phyloP scores from a whole-genome alignment of 30 jellyfish, hydroid and myxozoan genomes.

The Phacellophora camtschatica region DNA sequence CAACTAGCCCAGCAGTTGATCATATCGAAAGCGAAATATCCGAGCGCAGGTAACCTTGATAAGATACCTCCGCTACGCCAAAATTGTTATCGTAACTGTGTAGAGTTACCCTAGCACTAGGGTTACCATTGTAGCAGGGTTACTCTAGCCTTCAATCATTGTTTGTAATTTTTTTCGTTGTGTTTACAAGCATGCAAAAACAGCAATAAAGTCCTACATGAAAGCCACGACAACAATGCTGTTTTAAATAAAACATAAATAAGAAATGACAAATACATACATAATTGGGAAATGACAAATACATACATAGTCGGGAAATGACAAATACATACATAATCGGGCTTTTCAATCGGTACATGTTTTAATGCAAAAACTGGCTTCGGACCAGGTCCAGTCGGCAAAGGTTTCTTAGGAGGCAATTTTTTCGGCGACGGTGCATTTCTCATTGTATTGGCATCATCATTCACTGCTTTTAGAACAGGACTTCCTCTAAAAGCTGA shows the following conservation, averaged over 20 bases:
- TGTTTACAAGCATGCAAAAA: neutral
- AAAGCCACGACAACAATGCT: neutral
- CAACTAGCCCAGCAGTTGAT: too few relatives aligned
- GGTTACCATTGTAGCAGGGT: too few relatives aligned
- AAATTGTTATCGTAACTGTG: neutral
- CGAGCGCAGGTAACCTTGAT: neutral
- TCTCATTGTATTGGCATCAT: neutral
- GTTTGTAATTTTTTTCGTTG: too few relatives aligned
- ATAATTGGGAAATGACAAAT: neutral
- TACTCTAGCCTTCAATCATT: too few relatives aligned
- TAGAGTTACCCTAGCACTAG: too few relatives aligned
- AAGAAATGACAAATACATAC: neutral
- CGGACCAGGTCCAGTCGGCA: neutral
- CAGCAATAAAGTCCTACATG: neutral
- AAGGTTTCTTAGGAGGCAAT: constrained; percentile 22
- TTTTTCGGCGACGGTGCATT: constrained; percentile 25
- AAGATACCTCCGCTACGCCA: neutral
- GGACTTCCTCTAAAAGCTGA: constrained; percentile 35
- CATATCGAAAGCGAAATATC: too few relatives aligned
- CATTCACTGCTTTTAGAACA: neutral
- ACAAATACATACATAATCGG: neutral
- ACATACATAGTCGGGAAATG: neutral
- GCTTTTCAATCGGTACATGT: too few relatives aligned
- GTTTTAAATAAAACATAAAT: neutral
- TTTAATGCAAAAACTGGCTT: neutral